These are phyloP conservation scores for Tauraco erythrolophus DNA, from an alignment of 2,113 vertebrate species.

Conservation along the genomic window DNA sequence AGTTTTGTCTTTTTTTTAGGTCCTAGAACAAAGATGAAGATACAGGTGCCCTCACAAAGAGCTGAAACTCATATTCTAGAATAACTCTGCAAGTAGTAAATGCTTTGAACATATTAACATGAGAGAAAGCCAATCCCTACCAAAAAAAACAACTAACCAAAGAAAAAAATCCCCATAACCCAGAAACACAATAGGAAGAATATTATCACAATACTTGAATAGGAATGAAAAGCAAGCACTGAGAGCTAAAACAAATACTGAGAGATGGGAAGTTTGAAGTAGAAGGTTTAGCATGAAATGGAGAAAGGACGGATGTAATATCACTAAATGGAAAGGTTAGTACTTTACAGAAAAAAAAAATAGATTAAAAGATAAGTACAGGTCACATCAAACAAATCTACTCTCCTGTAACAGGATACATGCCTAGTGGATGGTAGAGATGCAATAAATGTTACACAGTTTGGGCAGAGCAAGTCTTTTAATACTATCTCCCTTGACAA, in stretches of 20 bases:
- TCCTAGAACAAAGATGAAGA: not conserved
- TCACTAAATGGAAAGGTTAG: not conserved
- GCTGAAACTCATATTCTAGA: not conserved
- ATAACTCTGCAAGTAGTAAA: not conserved
- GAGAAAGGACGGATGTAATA: not conserved
- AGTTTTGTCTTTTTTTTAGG: not conserved
- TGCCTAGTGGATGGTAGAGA: not conserved
- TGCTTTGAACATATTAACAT: not conserved
- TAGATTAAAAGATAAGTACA: not conserved
- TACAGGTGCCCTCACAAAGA: not conserved
- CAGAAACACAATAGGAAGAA: not conserved
- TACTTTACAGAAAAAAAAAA: not conserved
- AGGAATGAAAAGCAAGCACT: not conserved
- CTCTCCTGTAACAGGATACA: not conserved
- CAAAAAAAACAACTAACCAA: not conserved
- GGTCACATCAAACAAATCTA: not conserved
- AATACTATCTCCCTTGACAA: not conserved
- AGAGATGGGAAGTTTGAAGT: not conserved
- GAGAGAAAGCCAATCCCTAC: not conserved
- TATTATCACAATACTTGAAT: not conserved
- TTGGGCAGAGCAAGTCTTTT: not conserved
- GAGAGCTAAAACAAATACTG: not conserved
- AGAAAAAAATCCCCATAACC: not conserved
- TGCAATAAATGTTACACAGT: not conserved
- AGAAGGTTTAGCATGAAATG: not conserved